These are phyloP conservation scores for Scrobipalpa atriplicella DNA, from an alignment of 2,888 invertebrate species.

Conservation along the genomic window DNA sequence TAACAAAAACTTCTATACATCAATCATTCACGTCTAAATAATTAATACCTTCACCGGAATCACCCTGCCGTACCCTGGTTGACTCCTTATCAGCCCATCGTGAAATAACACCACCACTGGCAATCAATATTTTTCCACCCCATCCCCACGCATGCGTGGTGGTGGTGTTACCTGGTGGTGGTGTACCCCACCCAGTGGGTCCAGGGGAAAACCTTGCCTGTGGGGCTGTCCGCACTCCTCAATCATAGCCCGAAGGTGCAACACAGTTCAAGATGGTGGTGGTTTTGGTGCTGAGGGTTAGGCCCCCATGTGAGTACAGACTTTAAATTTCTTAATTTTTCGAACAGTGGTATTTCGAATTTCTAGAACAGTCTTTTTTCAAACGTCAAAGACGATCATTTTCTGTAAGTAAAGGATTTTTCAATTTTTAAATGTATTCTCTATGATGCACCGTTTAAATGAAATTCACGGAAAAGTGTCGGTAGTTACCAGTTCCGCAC, in stretches of 20 bases:
- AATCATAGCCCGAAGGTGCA: slow-evolving; percentile 49
- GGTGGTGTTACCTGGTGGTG: slow-evolving; percentile 67
- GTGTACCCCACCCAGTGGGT: slow-evolving; percentile 55
- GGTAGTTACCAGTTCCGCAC: not conserved
- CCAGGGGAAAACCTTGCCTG: slow-evolving; percentile 58
- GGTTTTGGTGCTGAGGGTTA: not conserved
- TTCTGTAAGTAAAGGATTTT: too few species aligned
- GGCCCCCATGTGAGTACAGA: slow-evolving; percentile 48
- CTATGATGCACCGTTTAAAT: not conserved
- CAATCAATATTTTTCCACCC: slow-evolving; percentile 76
- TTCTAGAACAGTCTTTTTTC: too few species aligned
- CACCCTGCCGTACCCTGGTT: slow-evolving; percentile 67
- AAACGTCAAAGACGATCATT: too few species aligned
- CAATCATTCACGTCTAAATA: slow-evolving; percentile 76
- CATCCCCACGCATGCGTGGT: slow-evolving; percentile 75
- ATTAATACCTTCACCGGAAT: slow-evolving; percentile 71
- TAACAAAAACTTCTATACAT: slow-evolving; percentile 51
- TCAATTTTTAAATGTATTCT: too few species aligned
- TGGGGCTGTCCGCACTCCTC: slow-evolving; percentile 66
- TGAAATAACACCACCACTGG: slow-evolving; percentile 65
- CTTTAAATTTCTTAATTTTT: not conserved
- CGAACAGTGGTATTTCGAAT: too few species aligned
- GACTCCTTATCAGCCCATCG: slow-evolving; percentile 75
- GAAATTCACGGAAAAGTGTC: not conserved
- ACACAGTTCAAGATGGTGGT: slow-evolving; percentile 39